Base-by-base conservation (phyloP, 1,140 invertebrate genomes). In the Plectus sambesii region DNA sequence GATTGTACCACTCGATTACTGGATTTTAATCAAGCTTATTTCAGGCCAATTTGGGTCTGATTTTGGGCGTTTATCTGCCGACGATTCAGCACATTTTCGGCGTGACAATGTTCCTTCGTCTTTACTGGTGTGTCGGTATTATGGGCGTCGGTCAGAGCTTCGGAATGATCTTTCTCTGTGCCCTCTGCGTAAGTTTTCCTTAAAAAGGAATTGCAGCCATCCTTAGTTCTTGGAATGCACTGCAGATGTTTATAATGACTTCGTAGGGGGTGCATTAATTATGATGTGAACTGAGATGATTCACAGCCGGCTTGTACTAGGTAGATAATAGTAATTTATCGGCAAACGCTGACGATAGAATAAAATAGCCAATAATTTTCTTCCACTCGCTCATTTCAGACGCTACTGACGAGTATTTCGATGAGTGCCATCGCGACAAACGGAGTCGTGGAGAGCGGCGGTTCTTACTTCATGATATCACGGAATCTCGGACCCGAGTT, bases 351-450 rank as follows among this genome's bases (percentile, higher is more conserved):
- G n/a, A n/a, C n/a, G n/a, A n/a, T n/a, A n/a, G n/a, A 36, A 20
- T n/a, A 26, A n/a, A 46, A 26, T 46, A 8, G 30, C 2, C 12
- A 23, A n/a, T n/a, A n/a, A n/a, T n/a, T n/a, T n/a, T n/a, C n/a
- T n/a, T 27, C 25, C n/a, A n/a, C n/a, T n/a, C n/a, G n/a, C n/a
- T n/a, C n/a, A 42, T 70, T 60, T 60, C 41, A 92, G 87, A 97
- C 92, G 3, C 85, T 96, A 81, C 72, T 96, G 42, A 97, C 93
- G 19, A 85, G 88, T 25, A 96, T 98, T 65, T 97, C 90, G 23
- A 89, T 98, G 84, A 93, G 87, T 63, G 93, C 93, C 26, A 97
- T 99, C 60, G 93, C 93, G 27, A 99, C 93, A 8, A 99, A 99
- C 73, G 93, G 93, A n/a, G 89, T 96, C 42, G 92, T 99, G 22